Evolutionary conservation across 2,113 vertebrate species (phyloP).

Genomic region (Tachuris rubrigastra): DNA sequence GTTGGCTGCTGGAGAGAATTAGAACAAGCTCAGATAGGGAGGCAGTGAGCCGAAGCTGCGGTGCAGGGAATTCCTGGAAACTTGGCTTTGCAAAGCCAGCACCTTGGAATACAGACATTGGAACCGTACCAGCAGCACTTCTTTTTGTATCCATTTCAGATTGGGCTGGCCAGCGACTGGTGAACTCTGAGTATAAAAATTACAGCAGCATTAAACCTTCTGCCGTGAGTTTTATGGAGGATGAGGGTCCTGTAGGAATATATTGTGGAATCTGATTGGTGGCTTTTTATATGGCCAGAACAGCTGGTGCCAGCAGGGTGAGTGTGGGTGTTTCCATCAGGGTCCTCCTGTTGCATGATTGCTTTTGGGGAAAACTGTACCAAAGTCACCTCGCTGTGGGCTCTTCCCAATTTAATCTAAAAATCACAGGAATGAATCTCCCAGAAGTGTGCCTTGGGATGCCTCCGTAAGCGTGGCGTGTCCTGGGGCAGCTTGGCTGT

Average conservation of each 20-base stretch:
- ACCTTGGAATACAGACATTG: accelerated
- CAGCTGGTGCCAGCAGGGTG: accelerated
- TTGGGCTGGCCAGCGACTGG: not conserved
- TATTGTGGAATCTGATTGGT: accelerated
- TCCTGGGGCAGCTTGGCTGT: not conserved
- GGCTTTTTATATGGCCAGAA: accelerated
- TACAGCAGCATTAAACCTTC: not conserved
- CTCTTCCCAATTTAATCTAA: accelerated
- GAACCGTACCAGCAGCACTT: no score
- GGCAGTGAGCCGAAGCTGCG: not conserved
- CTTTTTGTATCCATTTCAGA: not conserved
- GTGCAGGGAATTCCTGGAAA: not conserved
- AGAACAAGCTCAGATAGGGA: accelerated
- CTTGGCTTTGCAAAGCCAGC: not conserved
- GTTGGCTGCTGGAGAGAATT: not conserved
- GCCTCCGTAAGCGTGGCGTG: accelerated
- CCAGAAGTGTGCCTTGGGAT: accelerated
- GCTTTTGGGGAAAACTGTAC: accelerated
- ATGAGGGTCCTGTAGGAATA: not conserved
- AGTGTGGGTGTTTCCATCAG: accelerated
- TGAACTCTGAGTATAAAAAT: not conserved
- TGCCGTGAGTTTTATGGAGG: not conserved
- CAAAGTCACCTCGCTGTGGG: accelerated
- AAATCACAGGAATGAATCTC: accelerated
- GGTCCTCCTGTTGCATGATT: no score